These are phyloP conservation scores for Habroteleia sp. DNA, from an alignment of 2,888 invertebrate species.

Conservation along the genomic window DNA sequence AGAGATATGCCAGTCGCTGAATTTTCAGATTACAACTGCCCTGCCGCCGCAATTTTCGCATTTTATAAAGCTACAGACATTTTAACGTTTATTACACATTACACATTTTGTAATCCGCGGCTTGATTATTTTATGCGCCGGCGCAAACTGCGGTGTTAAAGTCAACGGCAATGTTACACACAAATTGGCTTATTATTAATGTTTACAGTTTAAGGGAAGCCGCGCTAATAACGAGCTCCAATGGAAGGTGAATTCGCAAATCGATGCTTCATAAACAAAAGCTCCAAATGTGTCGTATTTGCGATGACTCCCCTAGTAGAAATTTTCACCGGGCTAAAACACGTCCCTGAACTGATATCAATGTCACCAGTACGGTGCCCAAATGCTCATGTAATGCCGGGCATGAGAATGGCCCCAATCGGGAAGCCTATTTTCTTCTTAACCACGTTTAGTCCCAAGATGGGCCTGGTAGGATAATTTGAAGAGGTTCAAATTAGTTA, in stretches of 20 bases:
- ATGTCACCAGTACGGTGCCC: too few species aligned
- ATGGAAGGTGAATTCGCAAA: slow-evolving; percentile 13
- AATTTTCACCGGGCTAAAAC: too few species aligned
- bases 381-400: too few species aligned
- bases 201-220: background rate
- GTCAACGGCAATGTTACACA: slow-evolving; percentile 7
- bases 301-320: slow-evolving; percentile 19
- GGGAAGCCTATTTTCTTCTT: too few species aligned
- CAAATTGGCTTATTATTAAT: slow-evolving; percentile 37
- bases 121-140: slow-evolving; percentile 44
- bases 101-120: slow-evolving; percentile 33
- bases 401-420: too few species aligned
- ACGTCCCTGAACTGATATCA: too few species aligned
- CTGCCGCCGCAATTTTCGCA: slow-evolving; percentile 38
- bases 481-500: too few species aligned
- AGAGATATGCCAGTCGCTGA: slow-evolving; percentile 65
- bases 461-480: too few species aligned
- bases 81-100: slow-evolving; percentile 43
- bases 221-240: slow-evolving; percentile 4
- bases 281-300: slow-evolving; percentile 11
- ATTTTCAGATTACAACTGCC: slow-evolving; percentile 62
- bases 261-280: background rate
- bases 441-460: too few species aligned
- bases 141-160: slow-evolving; percentile 5
- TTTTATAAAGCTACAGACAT: slow-evolving; percentile 50